Evolutionary conservation across 2,113 vertebrate genomes (phyloP).

Genomic region (Tinamus guttatus): DNA sequence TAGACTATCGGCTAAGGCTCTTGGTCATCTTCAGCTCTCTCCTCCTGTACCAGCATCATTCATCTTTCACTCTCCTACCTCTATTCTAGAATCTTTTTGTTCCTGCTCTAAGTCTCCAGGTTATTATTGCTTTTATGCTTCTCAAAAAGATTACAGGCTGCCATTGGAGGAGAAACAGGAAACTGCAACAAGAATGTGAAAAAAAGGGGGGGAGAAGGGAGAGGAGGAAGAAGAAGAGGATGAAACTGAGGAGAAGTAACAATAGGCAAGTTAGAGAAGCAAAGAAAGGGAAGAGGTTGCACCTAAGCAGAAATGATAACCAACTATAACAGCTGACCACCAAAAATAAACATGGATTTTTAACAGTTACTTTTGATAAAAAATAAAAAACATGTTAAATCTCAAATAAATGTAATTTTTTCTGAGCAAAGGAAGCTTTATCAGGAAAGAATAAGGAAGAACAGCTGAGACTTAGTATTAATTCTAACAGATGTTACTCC

Average conservation of each 20-base stretch:
- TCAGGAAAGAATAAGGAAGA: neutral
- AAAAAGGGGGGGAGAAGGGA: neutral
- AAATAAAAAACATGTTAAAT: neutral
- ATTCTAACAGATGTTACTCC: neutral
- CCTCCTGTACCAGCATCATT: neutral
- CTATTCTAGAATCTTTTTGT: neutral
- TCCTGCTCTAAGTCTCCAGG: neutral
- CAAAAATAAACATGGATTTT: neutral
- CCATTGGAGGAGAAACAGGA: neutral
- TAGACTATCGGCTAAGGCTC: neutral
- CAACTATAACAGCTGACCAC: neutral
- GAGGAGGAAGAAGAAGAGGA: neutral
- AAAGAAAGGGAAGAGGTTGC: neutral
- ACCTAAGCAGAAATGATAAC: neutral
- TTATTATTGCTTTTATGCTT: neutral
- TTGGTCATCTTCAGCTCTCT: neutral
- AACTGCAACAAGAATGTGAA: neutral
- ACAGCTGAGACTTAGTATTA: neutral
- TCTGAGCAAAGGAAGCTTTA: neutral
- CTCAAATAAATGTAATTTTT: neutral
- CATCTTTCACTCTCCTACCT: neutral
- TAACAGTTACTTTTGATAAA: neutral
- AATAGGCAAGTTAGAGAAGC: neutral
- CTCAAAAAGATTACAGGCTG: neutral
- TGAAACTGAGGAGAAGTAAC: neutral